These are phyloP conservation scores for Pterostichus madidus DNA, from an alignment of 2,888 invertebrate genomes.

Conservation along the genomic window DNA sequence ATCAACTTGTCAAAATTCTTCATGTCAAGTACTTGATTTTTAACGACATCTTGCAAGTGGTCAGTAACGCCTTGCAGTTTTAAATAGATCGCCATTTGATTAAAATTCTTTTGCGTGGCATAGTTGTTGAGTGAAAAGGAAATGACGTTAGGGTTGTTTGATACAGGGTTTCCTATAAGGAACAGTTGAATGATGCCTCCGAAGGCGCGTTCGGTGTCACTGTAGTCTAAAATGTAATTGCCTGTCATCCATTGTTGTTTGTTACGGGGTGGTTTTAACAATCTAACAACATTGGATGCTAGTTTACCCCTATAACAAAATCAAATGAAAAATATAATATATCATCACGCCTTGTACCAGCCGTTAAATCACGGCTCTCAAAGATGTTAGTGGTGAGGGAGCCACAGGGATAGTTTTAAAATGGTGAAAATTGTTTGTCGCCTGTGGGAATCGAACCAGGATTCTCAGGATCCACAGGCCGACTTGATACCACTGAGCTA, in stretches of 20 bases:
- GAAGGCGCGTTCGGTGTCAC: constrained; percentile 82
- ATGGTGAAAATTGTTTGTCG: too few relatives aligned
- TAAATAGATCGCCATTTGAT: constrained; percentile 83
- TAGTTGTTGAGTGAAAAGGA: constrained; percentile 80
- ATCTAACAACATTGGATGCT: constrained; percentile 83
- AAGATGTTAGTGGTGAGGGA: too few relatives aligned
- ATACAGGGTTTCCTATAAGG: constrained; percentile 83
- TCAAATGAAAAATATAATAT: constrained; percentile 40
- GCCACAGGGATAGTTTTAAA: too few relatives aligned
- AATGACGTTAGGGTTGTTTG: constrained; percentile 83
- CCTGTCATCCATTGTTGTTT: constrained; percentile 84
- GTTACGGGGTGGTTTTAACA: constrained; percentile 79
- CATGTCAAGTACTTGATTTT: constrained; percentile 77
- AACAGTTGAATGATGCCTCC: constrained; percentile 82
- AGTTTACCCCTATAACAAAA: constrained; percentile 80
- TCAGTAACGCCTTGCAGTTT: constrained; percentile 80
- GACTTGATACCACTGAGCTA: too few relatives aligned
- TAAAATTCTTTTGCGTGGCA: constrained; percentile 80
- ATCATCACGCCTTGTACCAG: too few relatives aligned
- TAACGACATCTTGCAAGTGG: constrained; percentile 77
- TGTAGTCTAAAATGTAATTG: constrained; percentile 85
- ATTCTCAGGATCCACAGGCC: too few relatives aligned
- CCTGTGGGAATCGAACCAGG: too few relatives aligned
- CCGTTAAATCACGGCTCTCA: too few relatives aligned
- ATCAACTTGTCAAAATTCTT: constrained; percentile 80